phyloP scores from a whole-genome alignment of 2,113 vertebrate genomes.

The Tragelaphus imberbis region DNA sequence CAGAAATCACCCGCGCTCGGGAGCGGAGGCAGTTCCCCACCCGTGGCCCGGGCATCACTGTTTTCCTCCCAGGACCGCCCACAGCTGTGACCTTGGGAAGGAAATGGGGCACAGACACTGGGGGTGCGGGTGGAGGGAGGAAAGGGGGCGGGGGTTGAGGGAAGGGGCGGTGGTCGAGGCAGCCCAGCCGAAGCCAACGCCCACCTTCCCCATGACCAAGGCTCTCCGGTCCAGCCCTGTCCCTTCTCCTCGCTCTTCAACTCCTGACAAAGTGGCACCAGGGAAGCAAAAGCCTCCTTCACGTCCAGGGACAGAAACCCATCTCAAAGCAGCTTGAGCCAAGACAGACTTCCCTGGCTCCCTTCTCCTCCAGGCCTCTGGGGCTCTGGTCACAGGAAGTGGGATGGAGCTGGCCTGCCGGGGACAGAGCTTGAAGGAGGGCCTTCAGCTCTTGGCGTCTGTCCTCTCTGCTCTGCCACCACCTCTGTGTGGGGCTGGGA shows the following conservation, averaged over 20 bases:
- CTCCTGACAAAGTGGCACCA: background rate
- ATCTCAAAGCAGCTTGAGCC: background rate
- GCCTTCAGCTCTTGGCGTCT: background rate
- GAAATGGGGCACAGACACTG: background rate
- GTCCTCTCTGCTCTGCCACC: background rate
- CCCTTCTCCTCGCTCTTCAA: background rate
- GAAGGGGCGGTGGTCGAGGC: background rate
- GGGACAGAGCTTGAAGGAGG: background rate
- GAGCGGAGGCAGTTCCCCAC: background rate
- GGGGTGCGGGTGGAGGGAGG: too few relatives aligned
- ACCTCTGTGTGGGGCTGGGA: background rate
- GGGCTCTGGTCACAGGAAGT: background rate
- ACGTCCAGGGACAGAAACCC: background rate
- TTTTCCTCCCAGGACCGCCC: background rate
- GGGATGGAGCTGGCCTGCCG: background rate
- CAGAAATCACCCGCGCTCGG: background rate
- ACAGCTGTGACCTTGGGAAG: background rate
- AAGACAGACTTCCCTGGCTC: background rate
- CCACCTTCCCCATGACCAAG: background rate
- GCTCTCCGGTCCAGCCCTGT: too few relatives aligned
- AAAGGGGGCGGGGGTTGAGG: background rate
- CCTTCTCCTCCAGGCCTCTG: background rate
- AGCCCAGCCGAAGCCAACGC: background rate
- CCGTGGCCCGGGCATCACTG: background rate
- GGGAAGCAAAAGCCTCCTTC: background rate